Conservation (phyloP, 2,888 invertebrate genomes). For the Chrysolina americana region DNA sequence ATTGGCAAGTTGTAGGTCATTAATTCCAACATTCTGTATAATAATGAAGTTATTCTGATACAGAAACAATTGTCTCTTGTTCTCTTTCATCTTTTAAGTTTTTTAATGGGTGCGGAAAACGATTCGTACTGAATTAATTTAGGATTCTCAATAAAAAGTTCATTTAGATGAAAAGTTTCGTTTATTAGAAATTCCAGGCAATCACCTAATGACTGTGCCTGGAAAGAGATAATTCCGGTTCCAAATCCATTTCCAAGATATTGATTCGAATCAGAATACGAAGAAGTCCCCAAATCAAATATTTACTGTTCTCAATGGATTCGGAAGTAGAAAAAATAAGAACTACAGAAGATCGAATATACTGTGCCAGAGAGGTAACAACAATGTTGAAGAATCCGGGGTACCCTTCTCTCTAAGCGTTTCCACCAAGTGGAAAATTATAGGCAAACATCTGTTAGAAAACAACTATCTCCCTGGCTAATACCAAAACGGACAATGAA, state of each 20-base stretch:
- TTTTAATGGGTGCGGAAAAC: not conserved
- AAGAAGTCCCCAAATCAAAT: too few relatives aligned
- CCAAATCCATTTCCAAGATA: not conserved
- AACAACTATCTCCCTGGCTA: too few relatives aligned
- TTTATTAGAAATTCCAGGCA: not conserved
- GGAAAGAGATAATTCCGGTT: not conserved
- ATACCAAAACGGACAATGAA: too few relatives aligned
- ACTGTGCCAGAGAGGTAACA: too few relatives aligned
- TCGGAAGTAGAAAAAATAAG: too few relatives aligned
- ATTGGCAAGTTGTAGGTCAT: not conserved
- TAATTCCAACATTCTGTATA: not conserved
- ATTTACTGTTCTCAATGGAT: too few relatives aligned
- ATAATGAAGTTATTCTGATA: not conserved
- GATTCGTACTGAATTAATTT: not conserved
- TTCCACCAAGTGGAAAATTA: too few relatives aligned
- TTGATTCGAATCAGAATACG: not conserved
- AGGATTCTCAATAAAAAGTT: not conserved
- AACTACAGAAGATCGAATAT: too few relatives aligned
- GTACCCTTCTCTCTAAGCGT: too few relatives aligned
- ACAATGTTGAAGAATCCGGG: too few relatives aligned
- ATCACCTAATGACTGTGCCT: not conserved
- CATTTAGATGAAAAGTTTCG: not conserved
- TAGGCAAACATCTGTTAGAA: too few relatives aligned
- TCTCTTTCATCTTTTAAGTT: not conserved
- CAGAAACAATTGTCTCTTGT: not conserved